Evolutionary conservation across 2,797 vertebrate species (phyloP).

Genomic region (Gallinago stenura): DNA sequence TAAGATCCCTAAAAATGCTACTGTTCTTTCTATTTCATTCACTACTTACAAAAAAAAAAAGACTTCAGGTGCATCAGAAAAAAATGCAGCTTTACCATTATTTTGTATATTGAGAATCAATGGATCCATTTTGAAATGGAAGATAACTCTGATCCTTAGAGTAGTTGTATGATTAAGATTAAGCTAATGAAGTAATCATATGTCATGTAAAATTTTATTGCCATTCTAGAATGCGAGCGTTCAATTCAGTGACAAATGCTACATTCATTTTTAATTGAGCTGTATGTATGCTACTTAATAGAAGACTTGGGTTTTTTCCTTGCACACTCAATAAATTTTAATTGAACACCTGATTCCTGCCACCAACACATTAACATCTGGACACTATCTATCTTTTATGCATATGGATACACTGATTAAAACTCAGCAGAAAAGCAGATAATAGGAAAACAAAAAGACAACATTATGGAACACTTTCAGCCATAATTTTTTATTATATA

Average conservation of each 20-base stretch:
- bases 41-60: background rate
- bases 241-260: conserved; percentile 47
- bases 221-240: conserved; percentile 10
- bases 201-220: conserved; percentile 7
- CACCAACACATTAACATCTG: conserved; percentile 78
- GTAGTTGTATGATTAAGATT: conserved; percentile 57
- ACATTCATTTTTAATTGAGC: conserved; percentile 45
- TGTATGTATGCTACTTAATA: conserved; percentile 54
- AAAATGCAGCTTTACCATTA: background rate
- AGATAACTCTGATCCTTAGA: conserved; percentile 7
- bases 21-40: background rate
- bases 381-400: conserved; percentile 59
- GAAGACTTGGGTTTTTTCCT: conserved; percentile 42
- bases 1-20: background rate
- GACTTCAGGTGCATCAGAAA: background rate
- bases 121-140: conserved; percentile 17
- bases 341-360: conserved; percentile 80
- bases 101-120: background rate
- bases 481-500: conserved; percentile 76
- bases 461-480: conserved; percentile 77
- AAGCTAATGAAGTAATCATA: conserved; percentile 63
- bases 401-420: conserved; percentile 73
- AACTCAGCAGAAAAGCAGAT: conserved; percentile 68
- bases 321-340: conserved; percentile 73
- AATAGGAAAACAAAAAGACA: conserved; percentile 74